Evolutionary conservation across 1,140 invertebrate species (phyloP).

Genomic region (Manduca sexta): DNA sequence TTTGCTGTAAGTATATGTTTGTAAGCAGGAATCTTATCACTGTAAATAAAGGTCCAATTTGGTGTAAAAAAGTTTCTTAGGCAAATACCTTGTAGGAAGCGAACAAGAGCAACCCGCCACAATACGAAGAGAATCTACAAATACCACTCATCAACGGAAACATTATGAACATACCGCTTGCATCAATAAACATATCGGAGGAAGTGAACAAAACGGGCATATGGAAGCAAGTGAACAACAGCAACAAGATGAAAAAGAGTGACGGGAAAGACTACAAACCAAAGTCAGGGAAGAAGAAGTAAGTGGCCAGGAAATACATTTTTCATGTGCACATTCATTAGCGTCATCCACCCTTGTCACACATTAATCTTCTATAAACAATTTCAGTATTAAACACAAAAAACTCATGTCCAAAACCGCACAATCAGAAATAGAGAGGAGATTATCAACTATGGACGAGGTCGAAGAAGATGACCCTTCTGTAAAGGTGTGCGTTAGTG

Average conservation of each 20-base stretch:
- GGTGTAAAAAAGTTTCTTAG: conserved; percentile 25
- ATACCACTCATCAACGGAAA: conserved; percentile 93
- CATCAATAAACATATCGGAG: conserved; percentile 93
- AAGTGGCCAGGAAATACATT: conserved; percentile 20
- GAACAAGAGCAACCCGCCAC: conserved; percentile 58
- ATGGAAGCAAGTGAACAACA: conserved; percentile 92
- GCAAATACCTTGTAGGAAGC: conserved; percentile 51
- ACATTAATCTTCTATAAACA: background rate
- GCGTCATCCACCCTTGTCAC: background rate
- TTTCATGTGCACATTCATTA: background rate
- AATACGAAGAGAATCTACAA: conserved; percentile 81
- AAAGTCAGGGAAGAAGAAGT: conserved; percentile 65
- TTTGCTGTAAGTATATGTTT: no score
- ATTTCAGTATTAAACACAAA: conserved; percentile 66
- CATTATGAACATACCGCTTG: conserved; percentile 92
- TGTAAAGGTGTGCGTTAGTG: conserved; percentile 73
- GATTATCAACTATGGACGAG: conserved; percentile 68
- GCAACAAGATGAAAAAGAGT: conserved; percentile 45
- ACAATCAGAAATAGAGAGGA: conserved; percentile 68
- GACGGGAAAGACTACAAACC: conserved; percentile 54
- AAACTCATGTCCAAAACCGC: conserved; percentile 65
- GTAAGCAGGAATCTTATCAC: no score
- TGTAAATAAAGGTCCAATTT: no score
- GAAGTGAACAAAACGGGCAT: conserved; percentile 94
- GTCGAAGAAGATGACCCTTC: conserved; percentile 71